These are phyloP conservation scores for Enoplolaimus lenunculus DNA, from an alignment of 2,888 invertebrate species.

Conservation along the genomic window DNA sequence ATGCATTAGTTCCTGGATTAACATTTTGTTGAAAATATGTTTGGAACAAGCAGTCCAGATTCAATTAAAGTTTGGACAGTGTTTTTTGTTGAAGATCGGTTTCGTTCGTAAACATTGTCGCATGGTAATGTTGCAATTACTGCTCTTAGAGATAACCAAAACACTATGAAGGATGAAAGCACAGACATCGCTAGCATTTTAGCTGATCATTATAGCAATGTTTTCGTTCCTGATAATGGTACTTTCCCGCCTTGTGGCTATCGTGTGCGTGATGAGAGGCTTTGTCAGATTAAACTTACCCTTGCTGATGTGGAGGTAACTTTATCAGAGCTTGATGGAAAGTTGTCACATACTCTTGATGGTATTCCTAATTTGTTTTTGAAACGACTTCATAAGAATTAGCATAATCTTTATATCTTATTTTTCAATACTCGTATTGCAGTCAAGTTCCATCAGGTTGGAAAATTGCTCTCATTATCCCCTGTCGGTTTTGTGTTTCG, in stretches of 20 bases:
- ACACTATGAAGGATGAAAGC: neutral
- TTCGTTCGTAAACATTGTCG: neutral
- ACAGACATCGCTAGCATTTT: neutral
- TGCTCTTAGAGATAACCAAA: neutral
- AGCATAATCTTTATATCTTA: neutral
- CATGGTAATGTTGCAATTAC: neutral
- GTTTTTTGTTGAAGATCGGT: too few species aligned
- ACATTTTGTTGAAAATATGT: too few species aligned
- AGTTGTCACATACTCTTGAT: neutral
- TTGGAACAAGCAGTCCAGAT: too few species aligned
- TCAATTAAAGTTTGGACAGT: too few species aligned
- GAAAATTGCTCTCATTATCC: neutral
- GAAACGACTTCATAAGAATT: neutral
- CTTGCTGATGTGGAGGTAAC: neutral
- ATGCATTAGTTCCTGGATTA: too few species aligned
- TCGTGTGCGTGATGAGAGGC: neutral
- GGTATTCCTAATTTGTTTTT: neutral
- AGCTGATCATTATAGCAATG: slow-evolving; percentile 4
- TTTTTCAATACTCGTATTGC: neutral
- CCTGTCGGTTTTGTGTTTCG: too few species aligned
- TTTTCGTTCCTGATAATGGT: neutral
- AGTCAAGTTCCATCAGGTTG: neutral
- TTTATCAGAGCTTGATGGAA: neutral
- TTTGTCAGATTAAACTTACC: neutral
- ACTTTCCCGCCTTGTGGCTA: neutral